Evolutionary conservation across 2,113 vertebrate species (phyloP).

Genomic region (Gallinago paraguaiae): DNA sequence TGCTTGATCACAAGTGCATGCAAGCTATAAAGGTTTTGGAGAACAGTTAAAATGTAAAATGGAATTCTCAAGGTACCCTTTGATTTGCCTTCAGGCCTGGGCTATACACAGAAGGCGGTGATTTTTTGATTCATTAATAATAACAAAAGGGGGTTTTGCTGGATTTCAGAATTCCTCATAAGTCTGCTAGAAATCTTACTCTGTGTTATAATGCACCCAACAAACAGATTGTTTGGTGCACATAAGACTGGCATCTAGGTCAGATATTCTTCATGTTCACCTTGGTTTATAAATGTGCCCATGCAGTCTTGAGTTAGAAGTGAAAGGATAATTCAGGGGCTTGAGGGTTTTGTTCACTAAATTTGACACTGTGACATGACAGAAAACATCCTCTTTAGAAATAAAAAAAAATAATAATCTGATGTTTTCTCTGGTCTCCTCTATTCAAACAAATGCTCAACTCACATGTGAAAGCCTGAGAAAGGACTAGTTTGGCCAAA

Average conservation of each 20-base stretch:
- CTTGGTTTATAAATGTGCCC: background rate
- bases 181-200: background rate
- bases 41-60: background rate
- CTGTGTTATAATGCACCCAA: background rate
- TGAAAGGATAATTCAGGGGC: background rate
- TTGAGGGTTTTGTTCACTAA: background rate
- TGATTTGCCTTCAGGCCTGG: background rate
- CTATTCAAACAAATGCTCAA: background rate
- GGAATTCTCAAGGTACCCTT: background rate
- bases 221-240: background rate
- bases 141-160: background rate
- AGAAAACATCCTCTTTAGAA: background rate
- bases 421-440: background rate
- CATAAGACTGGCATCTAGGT: background rate
- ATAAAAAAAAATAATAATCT: background rate
- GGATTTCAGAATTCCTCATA: background rate
- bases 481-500: background rate
- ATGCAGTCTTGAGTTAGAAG: background rate
- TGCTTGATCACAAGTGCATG: background rate
- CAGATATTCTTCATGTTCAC: background rate
- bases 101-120: background rate
- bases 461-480: background rate
- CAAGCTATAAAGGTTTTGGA: background rate
- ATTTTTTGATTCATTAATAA: background rate
- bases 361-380: background rate